These are phyloP conservation scores for Lemur catta DNA, from an alignment of 2,797 vertebrate species.

Conservation along the genomic window DNA sequence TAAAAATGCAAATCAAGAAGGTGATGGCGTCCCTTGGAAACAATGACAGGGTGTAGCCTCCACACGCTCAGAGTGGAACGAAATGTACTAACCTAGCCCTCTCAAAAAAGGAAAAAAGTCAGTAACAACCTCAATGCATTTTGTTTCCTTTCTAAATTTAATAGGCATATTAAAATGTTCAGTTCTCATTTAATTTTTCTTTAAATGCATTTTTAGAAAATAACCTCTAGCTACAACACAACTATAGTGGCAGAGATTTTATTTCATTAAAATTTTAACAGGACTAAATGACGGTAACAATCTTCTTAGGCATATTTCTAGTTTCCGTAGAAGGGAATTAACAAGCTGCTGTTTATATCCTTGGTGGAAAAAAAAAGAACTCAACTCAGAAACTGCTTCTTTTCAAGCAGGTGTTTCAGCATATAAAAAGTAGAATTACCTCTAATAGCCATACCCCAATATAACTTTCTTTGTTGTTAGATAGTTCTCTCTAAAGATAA, in stretches of 20 bases:
- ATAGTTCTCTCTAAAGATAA: background rate
- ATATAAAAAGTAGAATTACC: conserved; percentile 34
- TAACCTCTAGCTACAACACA: background rate
- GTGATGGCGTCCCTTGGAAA: background rate
- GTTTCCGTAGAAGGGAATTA: conserved; percentile 18
- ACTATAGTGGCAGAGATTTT: background rate
- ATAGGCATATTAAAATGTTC: background rate
- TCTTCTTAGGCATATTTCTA: background rate
- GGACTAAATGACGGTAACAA: background rate
- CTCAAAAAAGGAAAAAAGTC: background rate
- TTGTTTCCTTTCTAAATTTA: conserved; percentile 2
- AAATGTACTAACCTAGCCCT: background rate
- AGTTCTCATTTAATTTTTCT: background rate
- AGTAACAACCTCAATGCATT: background rate
- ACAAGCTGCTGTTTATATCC: conserved; percentile 48
- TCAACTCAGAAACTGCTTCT: background rate
- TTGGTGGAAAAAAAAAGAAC: background rate
- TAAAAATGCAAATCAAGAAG: background rate
- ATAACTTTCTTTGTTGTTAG: background rate
- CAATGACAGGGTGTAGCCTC: accelerated
- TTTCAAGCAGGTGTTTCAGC: conserved; percentile 41
- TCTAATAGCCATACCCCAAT: background rate
- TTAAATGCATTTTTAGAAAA: conserved; percentile 29
- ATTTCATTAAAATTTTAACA: conserved; percentile 36
- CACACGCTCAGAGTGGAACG: background rate